Conservation (phyloP, 2,888 invertebrate genomes). For the Drosophila niveifrons region DNA sequence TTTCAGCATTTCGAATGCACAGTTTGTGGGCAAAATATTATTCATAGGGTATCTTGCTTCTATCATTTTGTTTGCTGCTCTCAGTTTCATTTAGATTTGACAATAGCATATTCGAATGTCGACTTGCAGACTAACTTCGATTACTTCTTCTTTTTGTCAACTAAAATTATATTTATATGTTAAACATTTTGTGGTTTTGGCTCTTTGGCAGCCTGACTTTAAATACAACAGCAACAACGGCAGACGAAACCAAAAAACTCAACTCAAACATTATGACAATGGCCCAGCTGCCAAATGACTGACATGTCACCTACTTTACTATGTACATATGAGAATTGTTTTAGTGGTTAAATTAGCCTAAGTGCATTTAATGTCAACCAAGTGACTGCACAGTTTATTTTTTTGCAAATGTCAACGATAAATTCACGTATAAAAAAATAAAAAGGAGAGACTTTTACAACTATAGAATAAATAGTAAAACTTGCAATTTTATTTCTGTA, state of each 20-base stretch:
- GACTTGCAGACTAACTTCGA: not conserved
- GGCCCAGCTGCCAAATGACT: slow-evolving; percentile 61
- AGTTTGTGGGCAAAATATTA: not conserved
- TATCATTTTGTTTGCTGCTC: not conserved
- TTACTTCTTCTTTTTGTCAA: slow-evolving; percentile 23
- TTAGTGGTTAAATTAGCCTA: slow-evolving; percentile 75
- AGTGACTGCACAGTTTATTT: slow-evolving; percentile 34
- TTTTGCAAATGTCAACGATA: slow-evolving; percentile 12
- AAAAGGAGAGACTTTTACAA: too few relatives aligned
- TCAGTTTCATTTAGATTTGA: not conserved
- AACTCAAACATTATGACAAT: slow-evolving; percentile 61
- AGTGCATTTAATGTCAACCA: slow-evolving; percentile 62
- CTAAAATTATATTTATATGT: slow-evolving; percentile 59
- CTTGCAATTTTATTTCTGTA: too few relatives aligned
- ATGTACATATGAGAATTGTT: slow-evolving; percentile 17
- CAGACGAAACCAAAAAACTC: not conserved
- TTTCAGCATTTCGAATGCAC: slow-evolving; percentile 26
- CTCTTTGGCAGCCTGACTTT: slow-evolving; percentile 58
- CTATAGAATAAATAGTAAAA: too few relatives aligned
- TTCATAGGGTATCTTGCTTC: not conserved
- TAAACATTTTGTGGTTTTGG: slow-evolving; percentile 67
- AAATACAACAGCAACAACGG: slow-evolving; percentile 27
- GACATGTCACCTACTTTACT: slow-evolving; percentile 41
- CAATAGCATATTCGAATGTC: slow-evolving; percentile 7
- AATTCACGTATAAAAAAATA: too few relatives aligned